Conservation (phyloP, 2,888 invertebrate genomes). For the Selenia dentaria region DNA sequence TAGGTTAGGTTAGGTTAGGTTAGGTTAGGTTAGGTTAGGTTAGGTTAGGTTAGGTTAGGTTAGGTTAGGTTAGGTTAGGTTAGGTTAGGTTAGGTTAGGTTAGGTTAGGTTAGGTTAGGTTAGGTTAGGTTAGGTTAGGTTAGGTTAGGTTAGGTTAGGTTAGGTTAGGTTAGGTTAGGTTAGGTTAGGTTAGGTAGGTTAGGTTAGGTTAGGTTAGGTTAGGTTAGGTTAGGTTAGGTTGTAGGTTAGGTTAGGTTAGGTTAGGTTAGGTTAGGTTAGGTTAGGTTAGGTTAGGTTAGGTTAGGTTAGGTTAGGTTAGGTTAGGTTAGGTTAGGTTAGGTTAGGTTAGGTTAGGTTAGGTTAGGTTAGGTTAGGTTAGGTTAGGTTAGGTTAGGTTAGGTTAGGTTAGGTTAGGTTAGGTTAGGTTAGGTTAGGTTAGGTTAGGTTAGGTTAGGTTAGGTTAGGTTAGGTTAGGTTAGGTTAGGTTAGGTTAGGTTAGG, state of each 20-base stretch:
- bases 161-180: too few relatives aligned
- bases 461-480: slow-evolving; percentile 14
- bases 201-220: too few relatives aligned
- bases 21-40: too few relatives aligned
- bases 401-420: slow-evolving; percentile 15
- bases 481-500: slow-evolving; percentile 16
- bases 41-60: too few relatives aligned
- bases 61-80: too few relatives aligned
- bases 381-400: slow-evolving; percentile 17
- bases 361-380: slow-evolving; percentile 18
- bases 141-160: too few relatives aligned
- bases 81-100: too few relatives aligned
- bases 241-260: slow-evolving; percentile 26
- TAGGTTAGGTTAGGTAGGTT: too few relatives aligned
- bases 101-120: too few relatives aligned
- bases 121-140: too few relatives aligned
- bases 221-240: too few relatives aligned
- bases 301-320: slow-evolving; percentile 34
- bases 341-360: slow-evolving; percentile 34
- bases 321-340: slow-evolving; percentile 36
- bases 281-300: slow-evolving; percentile 33
- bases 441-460: slow-evolving; percentile 8
- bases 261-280: slow-evolving; percentile 34
- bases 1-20: too few relatives aligned
- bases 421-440: slow-evolving; percentile 16